Conservation (phyloP, 2,113 vertebrate genomes). For the Petromus typicus region DNA sequence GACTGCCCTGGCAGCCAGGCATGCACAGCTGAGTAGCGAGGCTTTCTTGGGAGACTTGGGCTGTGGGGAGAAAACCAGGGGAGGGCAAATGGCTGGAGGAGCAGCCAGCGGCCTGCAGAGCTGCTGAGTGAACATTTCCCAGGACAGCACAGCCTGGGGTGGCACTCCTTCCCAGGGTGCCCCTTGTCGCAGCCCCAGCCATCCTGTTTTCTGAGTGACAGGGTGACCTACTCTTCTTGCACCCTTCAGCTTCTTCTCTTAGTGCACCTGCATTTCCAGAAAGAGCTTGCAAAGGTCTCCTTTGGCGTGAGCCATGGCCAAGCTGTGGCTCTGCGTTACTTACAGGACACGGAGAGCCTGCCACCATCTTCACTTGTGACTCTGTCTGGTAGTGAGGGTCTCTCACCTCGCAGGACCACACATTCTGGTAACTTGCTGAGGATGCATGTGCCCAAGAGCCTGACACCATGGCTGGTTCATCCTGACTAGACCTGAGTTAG, state of each 20-base stretch:
- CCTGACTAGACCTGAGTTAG: not conserved
- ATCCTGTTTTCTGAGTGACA: not conserved
- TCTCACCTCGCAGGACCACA: not conserved
- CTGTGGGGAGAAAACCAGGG: not conserved
- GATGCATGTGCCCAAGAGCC: not conserved
- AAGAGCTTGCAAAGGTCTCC: not conserved
- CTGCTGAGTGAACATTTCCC: rapidly evolving
- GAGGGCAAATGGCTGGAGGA: too few relatives aligned
- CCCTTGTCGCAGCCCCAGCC: not conserved
- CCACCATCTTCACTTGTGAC: not conserved
- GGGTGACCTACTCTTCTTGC: not conserved
- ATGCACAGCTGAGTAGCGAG: rapidly evolving
- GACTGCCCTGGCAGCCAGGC: not conserved
- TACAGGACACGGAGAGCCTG: not conserved
- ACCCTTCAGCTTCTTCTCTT: not conserved
- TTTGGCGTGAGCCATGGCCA: rapidly evolving
- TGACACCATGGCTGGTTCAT: not conserved
- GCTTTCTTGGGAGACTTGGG: rapidly evolving
- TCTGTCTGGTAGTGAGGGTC: not conserved
- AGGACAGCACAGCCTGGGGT: not conserved
- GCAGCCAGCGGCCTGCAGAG: not conserved
- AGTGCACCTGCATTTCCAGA: rapidly evolving
- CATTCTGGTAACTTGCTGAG: not conserved
- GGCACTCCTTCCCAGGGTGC: too few relatives aligned
- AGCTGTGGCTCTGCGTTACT: not conserved